Conservation (phyloP, 2,797 vertebrate species). For the Alcedo quadribrachys region DNA sequence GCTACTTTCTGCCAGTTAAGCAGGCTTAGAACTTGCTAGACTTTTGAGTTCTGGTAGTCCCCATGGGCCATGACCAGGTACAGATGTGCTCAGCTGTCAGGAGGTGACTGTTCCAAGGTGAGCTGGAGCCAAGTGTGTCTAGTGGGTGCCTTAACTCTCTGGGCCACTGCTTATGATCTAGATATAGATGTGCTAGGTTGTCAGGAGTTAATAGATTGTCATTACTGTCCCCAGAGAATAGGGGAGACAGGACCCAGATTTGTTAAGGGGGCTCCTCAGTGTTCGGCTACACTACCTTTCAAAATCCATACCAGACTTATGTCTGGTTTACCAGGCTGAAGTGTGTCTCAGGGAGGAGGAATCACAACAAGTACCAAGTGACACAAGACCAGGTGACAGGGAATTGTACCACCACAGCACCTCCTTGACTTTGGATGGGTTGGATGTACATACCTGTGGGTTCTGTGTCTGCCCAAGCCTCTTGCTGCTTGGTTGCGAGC, state of each 20-base stretch:
- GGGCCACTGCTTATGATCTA: neutral
- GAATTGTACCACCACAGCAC: neutral
- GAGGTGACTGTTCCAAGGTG: neutral
- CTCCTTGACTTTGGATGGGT: neutral
- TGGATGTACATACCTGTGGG: accelerated
- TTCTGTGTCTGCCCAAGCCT: neutral
- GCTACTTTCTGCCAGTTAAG: neutral
- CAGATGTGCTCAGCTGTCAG: neutral
- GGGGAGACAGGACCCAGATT: neutral
- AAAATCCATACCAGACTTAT: neutral
- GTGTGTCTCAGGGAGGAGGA: neutral
- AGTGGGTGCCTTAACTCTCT: neutral
- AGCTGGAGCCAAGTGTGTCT: neutral
- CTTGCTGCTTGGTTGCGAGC: neutral
- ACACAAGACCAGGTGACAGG: neutral
- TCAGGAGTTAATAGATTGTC: neutral
- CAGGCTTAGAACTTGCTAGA: neutral
- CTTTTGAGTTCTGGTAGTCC: neutral
- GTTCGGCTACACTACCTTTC: neutral
- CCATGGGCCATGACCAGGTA: neutral
- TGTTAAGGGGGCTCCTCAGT: neutral
- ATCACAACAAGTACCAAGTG: neutral
- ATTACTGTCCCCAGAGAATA: neutral
- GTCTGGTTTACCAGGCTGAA: neutral
- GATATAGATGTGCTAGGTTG: neutral